Evolutionary conservation across 2,113 vertebrate species (phyloP).

Genomic region (Mobula birostris): DNA sequence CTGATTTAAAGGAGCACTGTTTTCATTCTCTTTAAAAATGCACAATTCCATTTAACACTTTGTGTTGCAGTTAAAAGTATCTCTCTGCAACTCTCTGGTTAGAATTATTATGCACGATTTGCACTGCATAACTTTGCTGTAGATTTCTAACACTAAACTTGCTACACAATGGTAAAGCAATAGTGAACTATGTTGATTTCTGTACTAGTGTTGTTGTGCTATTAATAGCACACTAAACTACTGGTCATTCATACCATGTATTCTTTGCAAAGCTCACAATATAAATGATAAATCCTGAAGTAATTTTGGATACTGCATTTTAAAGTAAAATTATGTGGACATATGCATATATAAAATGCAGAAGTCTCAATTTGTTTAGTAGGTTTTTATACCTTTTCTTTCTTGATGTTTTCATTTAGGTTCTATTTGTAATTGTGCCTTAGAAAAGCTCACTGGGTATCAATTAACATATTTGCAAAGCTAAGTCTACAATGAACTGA

Average conservation of each 20-base stretch:
- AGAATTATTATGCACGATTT: too few species aligned
- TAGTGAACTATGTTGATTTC: background rate
- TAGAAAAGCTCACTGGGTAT: background rate
- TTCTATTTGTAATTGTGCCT: background rate
- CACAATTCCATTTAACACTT: background rate
- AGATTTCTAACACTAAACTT: background rate
- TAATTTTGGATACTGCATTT: background rate
- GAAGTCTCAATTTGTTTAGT: background rate
- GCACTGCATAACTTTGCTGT: background rate
- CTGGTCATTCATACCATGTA: background rate
- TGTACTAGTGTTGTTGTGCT: background rate
- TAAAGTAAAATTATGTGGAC: background rate
- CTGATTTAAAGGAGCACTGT: background rate
- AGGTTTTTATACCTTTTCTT: background rate
- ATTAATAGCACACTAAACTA: background rate
- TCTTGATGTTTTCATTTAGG: background rate
- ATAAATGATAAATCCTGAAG: background rate
- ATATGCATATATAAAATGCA: background rate
- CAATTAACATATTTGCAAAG: background rate
- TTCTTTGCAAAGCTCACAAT: background rate
- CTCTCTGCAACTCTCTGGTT: background rate
- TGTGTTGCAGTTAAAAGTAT: background rate
- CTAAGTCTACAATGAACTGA: background rate
- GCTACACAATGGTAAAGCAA: background rate
- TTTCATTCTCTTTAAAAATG: slow-evolving; percentile 9